These are phyloP conservation scores for Platygyra sinensis DNA, from an alignment of 64 coral and sea anemone species.

Conservation along the genomic window DNA sequence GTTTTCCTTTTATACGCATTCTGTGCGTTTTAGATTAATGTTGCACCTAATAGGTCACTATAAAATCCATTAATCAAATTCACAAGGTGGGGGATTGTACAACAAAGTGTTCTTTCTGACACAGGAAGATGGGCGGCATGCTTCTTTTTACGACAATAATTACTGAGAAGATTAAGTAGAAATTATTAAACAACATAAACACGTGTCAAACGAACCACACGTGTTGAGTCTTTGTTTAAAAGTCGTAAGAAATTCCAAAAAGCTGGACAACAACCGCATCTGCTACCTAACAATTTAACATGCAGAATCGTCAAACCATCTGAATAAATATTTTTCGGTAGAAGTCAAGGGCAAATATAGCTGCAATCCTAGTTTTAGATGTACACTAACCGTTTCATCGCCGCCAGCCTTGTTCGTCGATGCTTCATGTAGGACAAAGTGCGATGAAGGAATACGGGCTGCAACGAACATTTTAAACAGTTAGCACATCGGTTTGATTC, in stretches of 20 bases:
- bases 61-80: no score
- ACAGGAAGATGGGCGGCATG: not conserved
- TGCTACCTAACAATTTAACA: constrained; percentile 3
- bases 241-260: not conserved
- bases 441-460: constrained; percentile 97
- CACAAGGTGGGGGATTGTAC: no score
- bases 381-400: constrained; percentile 34
- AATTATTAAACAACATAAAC: constrained; percentile 11
- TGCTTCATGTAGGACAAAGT: constrained; percentile 97
- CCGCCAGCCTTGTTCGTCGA: constrained; percentile 53
- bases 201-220: constrained; percentile 24
- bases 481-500: not conserved
- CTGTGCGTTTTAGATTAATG: no score
- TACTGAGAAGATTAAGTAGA: not conserved
- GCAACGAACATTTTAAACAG: constrained; percentile 5
- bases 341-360: not conserved
- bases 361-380: not conserved
- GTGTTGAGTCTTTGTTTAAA: constrained; percentile 44
- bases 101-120: no score
- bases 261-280: not conserved
- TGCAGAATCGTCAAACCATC: not conserved
- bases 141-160: not conserved
- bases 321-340: not conserved
- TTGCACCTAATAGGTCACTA: no score
- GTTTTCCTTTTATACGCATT: no score